Evolutionary conservation across 1,140 invertebrate species (phyloP).

Genomic region (Listronotus oregonensis): DNA sequence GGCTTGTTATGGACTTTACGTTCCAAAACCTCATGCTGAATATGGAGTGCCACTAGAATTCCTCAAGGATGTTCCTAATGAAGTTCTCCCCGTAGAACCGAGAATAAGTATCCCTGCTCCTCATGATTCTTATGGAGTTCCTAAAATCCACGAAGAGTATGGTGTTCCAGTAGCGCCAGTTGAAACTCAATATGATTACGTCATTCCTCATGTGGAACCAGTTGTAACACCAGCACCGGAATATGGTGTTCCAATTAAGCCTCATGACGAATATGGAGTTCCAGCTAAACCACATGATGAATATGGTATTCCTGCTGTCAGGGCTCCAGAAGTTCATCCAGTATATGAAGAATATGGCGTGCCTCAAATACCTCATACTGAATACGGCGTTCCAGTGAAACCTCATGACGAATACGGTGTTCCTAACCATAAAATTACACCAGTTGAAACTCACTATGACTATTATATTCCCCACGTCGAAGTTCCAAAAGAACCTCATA

Average conservation of each 20-base stretch:
- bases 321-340: too few species aligned
- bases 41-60: conserved; percentile 18
- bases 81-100: conserved; percentile 1
- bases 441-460: not conserved
- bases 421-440: not conserved
- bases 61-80: not conserved
- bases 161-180: conserved; percentile 14
- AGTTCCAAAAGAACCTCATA: not conserved
- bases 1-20: conserved; percentile 4
- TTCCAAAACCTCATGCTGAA: conserved; percentile 12
- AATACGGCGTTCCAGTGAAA: conserved; percentile 30
- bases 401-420: conserved; percentile 24
- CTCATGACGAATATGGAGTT: conserved; percentile 2
- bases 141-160: conserved; percentile 11
- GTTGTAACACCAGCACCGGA: not conserved
- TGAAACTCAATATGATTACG: conserved; percentile 13
- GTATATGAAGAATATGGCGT: conserved; percentile 20
- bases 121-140: conserved; percentile 5
- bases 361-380: conserved; percentile 11
- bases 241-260: conserved; percentile 17
- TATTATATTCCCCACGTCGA: conserved; percentile 8
- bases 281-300: not conserved
- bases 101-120: not conserved
- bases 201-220: conserved; percentile 5
- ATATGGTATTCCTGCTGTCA: conserved; percentile 7